Percentiles rank a stretch among this genome's conserved stretches.
Conservation (phyloP, 2,113 vertebrate species). For the Thamnophis sirtalis region DNA sequence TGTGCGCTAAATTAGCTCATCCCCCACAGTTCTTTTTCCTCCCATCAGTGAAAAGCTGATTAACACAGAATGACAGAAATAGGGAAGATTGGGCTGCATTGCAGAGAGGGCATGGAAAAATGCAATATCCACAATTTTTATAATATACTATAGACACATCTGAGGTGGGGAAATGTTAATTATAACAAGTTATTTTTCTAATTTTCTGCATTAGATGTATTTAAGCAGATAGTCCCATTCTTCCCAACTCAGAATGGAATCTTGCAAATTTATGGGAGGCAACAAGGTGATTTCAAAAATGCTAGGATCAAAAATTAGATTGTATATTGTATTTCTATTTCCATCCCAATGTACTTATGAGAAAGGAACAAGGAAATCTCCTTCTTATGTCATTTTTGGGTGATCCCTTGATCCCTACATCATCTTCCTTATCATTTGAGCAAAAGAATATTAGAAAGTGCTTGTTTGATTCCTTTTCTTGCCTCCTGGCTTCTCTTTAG, state of each 20-base stretch:
- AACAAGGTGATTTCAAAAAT: background rate
- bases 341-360: background rate
- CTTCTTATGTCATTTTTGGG: too few relatives aligned
- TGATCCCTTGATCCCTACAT: background rate
- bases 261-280: background rate
- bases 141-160: background rate
- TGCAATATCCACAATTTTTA: background rate
- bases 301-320: background rate
- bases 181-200: background rate
- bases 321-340: background rate
- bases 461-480: background rate
- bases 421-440: background rate
- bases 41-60: background rate
- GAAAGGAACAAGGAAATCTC: background rate
- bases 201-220: background rate
- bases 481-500: background rate
- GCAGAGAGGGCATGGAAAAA: background rate
- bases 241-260: background rate
- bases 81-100: background rate
- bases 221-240: background rate
- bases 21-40: background rate
- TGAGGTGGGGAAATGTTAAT: background rate
- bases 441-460: background rate
- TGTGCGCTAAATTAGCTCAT: background rate
- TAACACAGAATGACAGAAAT: conserved; percentile 2